A percentile compares a stretch with the other conserved stretches of the same genome.
Conservation (phyloP, 2,888 invertebrate genomes). For the Cremastinae sp. region DNA sequence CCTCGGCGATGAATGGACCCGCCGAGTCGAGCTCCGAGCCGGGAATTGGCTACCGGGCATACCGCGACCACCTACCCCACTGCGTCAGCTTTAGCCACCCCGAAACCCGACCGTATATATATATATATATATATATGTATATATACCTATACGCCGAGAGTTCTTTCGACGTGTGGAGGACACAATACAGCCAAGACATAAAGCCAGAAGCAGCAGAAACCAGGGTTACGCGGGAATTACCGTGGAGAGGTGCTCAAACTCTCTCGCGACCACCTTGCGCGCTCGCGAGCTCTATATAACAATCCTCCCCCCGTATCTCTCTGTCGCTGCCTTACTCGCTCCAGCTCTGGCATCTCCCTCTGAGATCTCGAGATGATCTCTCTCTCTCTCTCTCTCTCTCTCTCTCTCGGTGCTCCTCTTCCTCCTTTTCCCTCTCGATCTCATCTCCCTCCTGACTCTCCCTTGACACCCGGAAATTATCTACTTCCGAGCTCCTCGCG, state of each 20-base stretch:
- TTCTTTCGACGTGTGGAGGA: too few relatives aligned
- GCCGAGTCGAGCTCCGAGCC: conserved; percentile 78
- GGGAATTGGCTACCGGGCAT: conserved; percentile 80
- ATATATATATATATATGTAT: conserved; percentile 42
- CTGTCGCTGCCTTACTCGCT: too few relatives aligned
- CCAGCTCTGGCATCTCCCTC: too few relatives aligned
- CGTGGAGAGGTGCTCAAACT: conserved; percentile 72
- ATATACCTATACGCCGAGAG: too few relatives aligned
- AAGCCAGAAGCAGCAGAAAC: conserved; percentile 34
- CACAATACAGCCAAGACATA: conserved; percentile 1
- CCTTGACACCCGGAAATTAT: conserved; percentile 49
- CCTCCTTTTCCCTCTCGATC: neutral
- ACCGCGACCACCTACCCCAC: conserved; percentile 78
- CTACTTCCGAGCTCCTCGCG: conserved; percentile 45
- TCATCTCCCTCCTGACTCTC: neutral
- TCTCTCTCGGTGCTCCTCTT: too few relatives aligned
- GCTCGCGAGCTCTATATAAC: conserved; percentile 29
- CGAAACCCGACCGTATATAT: conserved; percentile 58
- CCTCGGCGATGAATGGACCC: conserved; percentile 80
- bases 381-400: too few relatives aligned
- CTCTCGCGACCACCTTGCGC: conserved; percentile 41
- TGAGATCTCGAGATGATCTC: too few relatives aligned
- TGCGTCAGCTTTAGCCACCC: conserved; percentile 77
- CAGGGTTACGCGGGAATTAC: conserved; percentile 61
- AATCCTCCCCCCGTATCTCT: conserved; percentile 11